phyloP scores from a whole-genome alignment of 35 echinoderm and acorn worm genomes.

The Strongylocentrotus purpuratus region DNA sequence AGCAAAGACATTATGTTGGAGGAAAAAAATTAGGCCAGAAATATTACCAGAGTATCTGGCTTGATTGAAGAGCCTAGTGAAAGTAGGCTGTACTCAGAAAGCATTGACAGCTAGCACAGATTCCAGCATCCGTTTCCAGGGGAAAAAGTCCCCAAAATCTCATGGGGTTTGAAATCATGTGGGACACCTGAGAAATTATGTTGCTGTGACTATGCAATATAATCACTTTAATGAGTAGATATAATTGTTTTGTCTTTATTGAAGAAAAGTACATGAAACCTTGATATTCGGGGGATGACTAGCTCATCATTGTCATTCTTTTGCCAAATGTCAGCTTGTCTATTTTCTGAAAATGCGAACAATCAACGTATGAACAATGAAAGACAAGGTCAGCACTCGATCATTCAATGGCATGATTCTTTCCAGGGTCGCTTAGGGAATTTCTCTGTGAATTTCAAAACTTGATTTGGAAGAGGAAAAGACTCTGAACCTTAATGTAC shows the following conservation, averaged over 20 bases:
- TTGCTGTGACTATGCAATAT: background rate
- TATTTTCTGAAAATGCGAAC: background rate
- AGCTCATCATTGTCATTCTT: background rate
- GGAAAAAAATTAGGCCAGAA: background rate
- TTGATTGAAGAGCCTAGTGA: conserved; percentile 2
- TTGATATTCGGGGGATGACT: background rate
- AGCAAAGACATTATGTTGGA: background rate
- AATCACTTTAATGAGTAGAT: background rate
- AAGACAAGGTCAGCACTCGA: background rate
- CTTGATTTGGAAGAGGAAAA: background rate
- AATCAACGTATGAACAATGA: background rate
- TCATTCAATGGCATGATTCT: background rate
- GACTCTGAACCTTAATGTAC: background rate
- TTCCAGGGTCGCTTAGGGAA: background rate
- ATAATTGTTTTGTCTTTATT: background rate
- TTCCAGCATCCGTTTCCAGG: background rate
- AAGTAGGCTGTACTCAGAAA: background rate
- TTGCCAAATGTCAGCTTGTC: conserved; percentile 6
- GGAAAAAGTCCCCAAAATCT: background rate
- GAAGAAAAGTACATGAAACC: background rate
- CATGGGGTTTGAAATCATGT: background rate
- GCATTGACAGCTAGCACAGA: conserved; percentile 1
- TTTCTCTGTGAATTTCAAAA: background rate
- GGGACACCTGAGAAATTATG: background rate
- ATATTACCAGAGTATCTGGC: background rate